Percentiles rank a stretch among this genome's conserved stretches.
Conservation (phyloP, 2,797 vertebrate genomes). For the Sebastiscus tertius region DNA sequence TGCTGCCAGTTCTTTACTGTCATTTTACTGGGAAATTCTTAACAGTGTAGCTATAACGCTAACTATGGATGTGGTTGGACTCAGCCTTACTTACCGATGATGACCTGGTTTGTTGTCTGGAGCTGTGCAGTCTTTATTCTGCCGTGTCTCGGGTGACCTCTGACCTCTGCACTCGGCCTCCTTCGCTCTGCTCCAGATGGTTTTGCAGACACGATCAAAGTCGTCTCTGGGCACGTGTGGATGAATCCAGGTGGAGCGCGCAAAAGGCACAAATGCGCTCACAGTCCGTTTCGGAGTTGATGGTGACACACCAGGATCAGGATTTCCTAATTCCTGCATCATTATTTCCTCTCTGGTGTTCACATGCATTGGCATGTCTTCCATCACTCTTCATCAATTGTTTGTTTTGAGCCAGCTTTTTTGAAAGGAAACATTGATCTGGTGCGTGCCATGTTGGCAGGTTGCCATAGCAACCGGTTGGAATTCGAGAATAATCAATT, state of each 20-base stretch:
- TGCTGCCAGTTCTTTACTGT: too few species aligned
- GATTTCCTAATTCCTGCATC: too few species aligned
- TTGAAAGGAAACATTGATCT: constrained; percentile 1
- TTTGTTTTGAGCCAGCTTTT: background rate
- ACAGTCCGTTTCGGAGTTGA: constrained; percentile 6
- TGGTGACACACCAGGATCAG: constrained; percentile 2
- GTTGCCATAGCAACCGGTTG: constrained; percentile 52
- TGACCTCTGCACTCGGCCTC: constrained; percentile 1
- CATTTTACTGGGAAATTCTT: too few species aligned
- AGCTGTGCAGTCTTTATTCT: background rate
- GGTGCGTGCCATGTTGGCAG: background rate
- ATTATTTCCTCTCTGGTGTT: background rate
- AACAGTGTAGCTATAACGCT: background rate
- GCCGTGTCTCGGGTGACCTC: background rate
- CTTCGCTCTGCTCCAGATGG: constrained; percentile 81
- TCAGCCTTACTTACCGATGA: constrained; percentile 25
- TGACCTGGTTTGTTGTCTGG: background rate
- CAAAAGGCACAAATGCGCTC: constrained; percentile 80
- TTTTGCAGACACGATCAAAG: constrained; percentile 81
- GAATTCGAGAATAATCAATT: background rate
- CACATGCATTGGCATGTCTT: accelerated
- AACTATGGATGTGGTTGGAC: background rate
- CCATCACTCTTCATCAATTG: background rate
- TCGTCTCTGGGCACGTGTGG: constrained; percentile 78
- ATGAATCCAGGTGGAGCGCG: constrained; percentile 85